Evolutionary conservation across 2,888 invertebrate species (phyloP), one percentile per base, ranked within the genome.

Genomic region (Horisme vitalbata): DNA sequence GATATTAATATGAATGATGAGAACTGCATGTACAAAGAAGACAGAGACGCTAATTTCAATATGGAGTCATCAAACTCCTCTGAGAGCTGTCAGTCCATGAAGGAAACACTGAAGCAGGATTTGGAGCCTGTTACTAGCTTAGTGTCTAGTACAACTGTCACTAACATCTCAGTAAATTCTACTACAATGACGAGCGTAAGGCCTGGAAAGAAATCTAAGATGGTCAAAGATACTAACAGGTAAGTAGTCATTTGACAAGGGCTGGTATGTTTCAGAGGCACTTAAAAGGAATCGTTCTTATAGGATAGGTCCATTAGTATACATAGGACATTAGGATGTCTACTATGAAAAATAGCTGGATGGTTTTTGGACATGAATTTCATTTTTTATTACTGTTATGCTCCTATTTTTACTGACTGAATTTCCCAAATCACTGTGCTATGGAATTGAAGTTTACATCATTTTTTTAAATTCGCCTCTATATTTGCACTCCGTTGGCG

Each of bases 61-160:
- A 88, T 89, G 85, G 89, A 89, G 57, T 87, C 86, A 4, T 89
- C 89, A 23, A 89, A 88, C 49, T 89, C 89, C 1, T 89, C 89
- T 1, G 89, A 89, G 54, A 89, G 89, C 52, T 85, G 85, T 63
- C 86, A 89, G 31, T 89, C 89, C 12, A 75, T 85, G 78, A 89
- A 87, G 51, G 89, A 89, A 34, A 63, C 75, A 10, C 62, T 79
- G 4, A 88, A 87, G 45, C 83, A 81, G 51, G 87, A 87, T 20
- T 51, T 64, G 30, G 86, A 88, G 6, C 58, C 73, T 1, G 65
- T 68, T 0, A 66, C 74, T 8, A 76, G 73, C 50, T 62, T 81
- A 41, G 79, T 84, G 10, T 79, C 83, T 0, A 83, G 77, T 45
- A 75, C 79, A 12, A 71, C 74, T 12, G 62, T 68, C 0, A 64